Base-by-base conservation (phyloP, 2,888 invertebrate species). In the Noctua janthe region DNA sequence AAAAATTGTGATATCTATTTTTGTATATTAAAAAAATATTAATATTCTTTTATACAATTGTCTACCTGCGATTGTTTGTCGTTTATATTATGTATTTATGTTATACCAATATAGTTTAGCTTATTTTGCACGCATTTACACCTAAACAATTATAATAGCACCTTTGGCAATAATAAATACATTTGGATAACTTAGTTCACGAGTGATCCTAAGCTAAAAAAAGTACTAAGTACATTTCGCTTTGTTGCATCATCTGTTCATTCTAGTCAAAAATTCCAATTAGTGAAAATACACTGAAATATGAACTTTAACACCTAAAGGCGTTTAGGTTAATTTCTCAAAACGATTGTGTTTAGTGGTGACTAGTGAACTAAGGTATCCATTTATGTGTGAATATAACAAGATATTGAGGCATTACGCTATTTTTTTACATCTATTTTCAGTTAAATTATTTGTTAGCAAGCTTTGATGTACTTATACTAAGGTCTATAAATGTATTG, bases 141-240 rank as follows among this genome's bases (percentile, higher is more conserved):
- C 71, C 54, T 88, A 72, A 69, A 72, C 54, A 69, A 74, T 67
- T 81, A 79, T 75, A 85, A 79, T 89, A 88, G 88, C 88, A 88
- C 90, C 88, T 86, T 89, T 86, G 71, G 81, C 78, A 86, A 79
- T 70, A 83, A 79, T 82, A 76, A 74, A 74, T 74, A 80, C 29
- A 80, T 43, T 64, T 47, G 20, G 17, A 54, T 23, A 83, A 13
- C 8, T 23, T 39, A 54, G 29, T 75, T 80, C 82, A 82, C 49
- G 10, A 51, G 17, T 43, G 29, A 39, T 66, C 39, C 17, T 0
- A 39, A 23, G 43, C 23, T n/a, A 23, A 67, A 67, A 56, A 66
- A 67, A 43, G 2, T 10, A 64, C n/a, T 29, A 17, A 35, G 35
- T 39, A 35, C 4, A 39, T 66, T 20, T 23, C 13, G 13, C 7